Percentiles rank a stretch among this genome's conserved stretches.
phyloP scores from a whole-genome alignment of 2,113 vertebrate species.

The Aspiorhynchus laticeps region DNA sequence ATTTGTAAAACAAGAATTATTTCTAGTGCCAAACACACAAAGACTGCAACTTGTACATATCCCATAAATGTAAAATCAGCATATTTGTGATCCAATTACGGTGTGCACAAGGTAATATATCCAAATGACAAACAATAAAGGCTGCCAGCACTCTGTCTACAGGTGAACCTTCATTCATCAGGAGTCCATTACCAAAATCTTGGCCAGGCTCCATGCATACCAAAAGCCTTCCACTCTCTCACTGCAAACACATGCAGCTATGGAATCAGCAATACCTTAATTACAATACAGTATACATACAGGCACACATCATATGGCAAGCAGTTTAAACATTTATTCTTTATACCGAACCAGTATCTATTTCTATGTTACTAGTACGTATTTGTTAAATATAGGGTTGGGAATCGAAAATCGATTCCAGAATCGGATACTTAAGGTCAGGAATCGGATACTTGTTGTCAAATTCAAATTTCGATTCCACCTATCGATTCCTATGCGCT shows the following conservation, averaged over 20 bases:
- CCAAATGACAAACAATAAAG: conserved; percentile 55
- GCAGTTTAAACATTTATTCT: background rate
- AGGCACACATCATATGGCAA: background rate
- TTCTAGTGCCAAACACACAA: conserved; percentile 10
- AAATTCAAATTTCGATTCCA: no score
- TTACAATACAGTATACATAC: conserved; percentile 1
- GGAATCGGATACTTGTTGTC: no score
- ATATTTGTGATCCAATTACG: conserved; percentile 45
- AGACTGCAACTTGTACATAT: background rate
- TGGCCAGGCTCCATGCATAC: conserved; percentile 64
- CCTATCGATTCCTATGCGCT: no score
- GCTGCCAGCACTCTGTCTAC: conserved; percentile 68
- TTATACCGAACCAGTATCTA: background rate
- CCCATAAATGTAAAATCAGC: conserved; percentile 43
- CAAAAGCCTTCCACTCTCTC: conserved; percentile 52
- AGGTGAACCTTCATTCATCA: conserved; percentile 70
- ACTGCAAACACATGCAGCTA: conserved; percentile 53
- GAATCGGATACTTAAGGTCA: no score
- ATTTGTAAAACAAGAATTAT: conserved; percentile 27
- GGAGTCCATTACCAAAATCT: conserved; percentile 61
- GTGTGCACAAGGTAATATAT: conserved; percentile 54
- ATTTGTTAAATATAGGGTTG: no score
- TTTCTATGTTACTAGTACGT: background rate
- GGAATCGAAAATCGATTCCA: no score
- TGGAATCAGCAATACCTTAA: background rate